Percentiles rank a stretch among this genome's conserved stretches.
These are phyloP conservation scores for Eilema griseolum DNA, from an alignment of 2,888 invertebrate species.

Conservation along the genomic window DNA sequence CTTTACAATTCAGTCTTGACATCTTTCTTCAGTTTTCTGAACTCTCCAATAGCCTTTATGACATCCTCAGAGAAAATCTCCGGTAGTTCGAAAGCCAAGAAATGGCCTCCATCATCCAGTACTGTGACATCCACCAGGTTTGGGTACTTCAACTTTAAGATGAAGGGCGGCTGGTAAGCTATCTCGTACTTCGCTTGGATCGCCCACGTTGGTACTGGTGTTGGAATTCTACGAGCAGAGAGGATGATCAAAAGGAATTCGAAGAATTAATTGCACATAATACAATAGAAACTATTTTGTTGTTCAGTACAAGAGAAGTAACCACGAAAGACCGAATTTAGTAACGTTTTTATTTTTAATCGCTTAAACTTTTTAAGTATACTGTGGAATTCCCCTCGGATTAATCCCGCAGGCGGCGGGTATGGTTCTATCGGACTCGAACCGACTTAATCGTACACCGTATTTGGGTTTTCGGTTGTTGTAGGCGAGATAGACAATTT, in stretches of 20 bases:
- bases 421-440: too few relatives aligned
- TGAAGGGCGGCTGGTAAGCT: constrained; percentile 83
- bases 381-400: too few relatives aligned
- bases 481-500: too few relatives aligned
- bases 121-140: constrained; percentile 89
- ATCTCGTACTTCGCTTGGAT: constrained; percentile 91
- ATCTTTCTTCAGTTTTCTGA: constrained; percentile 56
- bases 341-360: too few relatives aligned
- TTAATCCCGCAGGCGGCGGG: too few relatives aligned
- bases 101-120: constrained; percentile 92
- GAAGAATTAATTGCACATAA: background rate
- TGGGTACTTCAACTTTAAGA: constrained; percentile 86
- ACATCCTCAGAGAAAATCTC: constrained; percentile 90
- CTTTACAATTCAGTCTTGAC: constrained; percentile 78
- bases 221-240: constrained; percentile 84
- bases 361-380: too few relatives aligned
- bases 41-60: constrained; percentile 65
- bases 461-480: too few relatives aligned
- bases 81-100: constrained; percentile 93
- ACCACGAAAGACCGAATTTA: too few relatives aligned
- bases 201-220: constrained; percentile 89
- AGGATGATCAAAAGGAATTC: constrained; percentile 20
- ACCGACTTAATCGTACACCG: too few relatives aligned
- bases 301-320: too few relatives aligned
- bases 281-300: too few relatives aligned